Percentiles rank a stretch among this genome's conserved stretches.
phyloP scores from a whole-genome alignment of 2,888 invertebrate species.

The Onchidella celtica region DNA sequence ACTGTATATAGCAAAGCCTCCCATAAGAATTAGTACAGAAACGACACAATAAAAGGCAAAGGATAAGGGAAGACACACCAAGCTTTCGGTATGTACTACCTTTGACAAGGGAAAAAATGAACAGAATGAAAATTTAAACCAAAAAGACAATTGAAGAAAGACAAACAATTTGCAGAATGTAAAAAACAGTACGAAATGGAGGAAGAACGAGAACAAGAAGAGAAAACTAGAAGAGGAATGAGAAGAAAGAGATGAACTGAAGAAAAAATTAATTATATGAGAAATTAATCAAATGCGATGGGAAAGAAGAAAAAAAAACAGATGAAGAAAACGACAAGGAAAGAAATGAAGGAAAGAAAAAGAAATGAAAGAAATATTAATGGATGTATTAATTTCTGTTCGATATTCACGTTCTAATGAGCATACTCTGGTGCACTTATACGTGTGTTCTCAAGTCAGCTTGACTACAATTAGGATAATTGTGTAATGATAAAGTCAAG shows the following conservation, averaged over 20 bases:
- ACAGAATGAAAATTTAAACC: not conserved
- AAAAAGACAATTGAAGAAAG: not conserved
- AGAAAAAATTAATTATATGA: too few species aligned
- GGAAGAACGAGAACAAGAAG: not conserved
- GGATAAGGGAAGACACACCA: too few species aligned
- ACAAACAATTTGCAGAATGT: not conserved
- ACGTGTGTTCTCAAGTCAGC: too few species aligned
- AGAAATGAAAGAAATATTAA: conserved; percentile 1
- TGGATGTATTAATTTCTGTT: not conserved
- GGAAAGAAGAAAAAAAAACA: not conserved
- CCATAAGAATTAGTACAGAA: too few species aligned
- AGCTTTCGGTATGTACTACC: too few species aligned
- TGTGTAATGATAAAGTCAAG: too few species aligned
- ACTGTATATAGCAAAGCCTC: too few species aligned
- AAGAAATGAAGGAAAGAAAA: not conserved
- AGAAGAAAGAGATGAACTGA: too few species aligned
- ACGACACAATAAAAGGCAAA: too few species aligned
- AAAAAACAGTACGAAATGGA: not conserved
- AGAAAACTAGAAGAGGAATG: not conserved
- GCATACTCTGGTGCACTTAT: too few species aligned
- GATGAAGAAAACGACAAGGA: not conserved
- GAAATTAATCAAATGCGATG: too few species aligned
- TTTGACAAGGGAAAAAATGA: conserved; percentile 20
- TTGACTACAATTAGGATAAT: too few species aligned
- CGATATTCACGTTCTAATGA: not conserved